phyloP scores from a whole-genome alignment of 2,113 vertebrate genomes.

The Barbus barbus region DNA sequence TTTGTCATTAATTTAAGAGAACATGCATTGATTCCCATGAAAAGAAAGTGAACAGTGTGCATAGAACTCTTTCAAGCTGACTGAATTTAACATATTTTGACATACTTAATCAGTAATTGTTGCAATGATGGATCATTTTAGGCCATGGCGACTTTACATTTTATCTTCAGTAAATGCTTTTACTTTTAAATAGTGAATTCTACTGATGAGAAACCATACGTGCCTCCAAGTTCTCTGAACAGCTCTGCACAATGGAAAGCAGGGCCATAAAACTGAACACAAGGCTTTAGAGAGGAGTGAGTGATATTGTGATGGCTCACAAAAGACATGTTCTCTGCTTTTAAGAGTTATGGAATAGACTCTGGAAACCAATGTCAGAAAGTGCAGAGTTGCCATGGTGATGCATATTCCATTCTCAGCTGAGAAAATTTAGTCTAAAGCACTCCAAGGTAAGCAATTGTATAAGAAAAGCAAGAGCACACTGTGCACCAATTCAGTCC shows the following conservation, averaged over 20 bases:
- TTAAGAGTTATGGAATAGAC: background rate
- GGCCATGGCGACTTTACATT: background rate
- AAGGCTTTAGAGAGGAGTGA: background rate
- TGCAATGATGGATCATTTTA: background rate
- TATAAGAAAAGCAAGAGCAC: background rate
- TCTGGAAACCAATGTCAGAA: background rate
- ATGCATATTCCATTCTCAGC: slow-evolving; percentile 32
- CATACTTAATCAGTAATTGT: background rate
- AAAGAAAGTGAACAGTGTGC: background rate
- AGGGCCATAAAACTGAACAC: background rate
- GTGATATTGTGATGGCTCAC: background rate
- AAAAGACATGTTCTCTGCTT: background rate
- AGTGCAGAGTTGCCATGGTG: slow-evolving; percentile 40
- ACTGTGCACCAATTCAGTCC: slow-evolving; percentile 3
- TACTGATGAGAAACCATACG: background rate
- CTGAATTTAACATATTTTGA: background rate
- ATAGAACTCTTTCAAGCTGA: background rate
- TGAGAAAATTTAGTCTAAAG: slow-evolving; percentile 33
- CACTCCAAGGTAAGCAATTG: background rate
- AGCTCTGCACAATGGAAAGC: background rate
- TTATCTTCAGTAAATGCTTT: background rate
- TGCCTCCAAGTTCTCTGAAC: background rate
- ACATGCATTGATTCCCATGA: background rate
- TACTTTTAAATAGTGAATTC: background rate
- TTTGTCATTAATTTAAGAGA: background rate